These are phyloP conservation scores for Argopecten irradians DNA, from an alignment of 1,140 invertebrate species.

Conservation along the genomic window DNA sequence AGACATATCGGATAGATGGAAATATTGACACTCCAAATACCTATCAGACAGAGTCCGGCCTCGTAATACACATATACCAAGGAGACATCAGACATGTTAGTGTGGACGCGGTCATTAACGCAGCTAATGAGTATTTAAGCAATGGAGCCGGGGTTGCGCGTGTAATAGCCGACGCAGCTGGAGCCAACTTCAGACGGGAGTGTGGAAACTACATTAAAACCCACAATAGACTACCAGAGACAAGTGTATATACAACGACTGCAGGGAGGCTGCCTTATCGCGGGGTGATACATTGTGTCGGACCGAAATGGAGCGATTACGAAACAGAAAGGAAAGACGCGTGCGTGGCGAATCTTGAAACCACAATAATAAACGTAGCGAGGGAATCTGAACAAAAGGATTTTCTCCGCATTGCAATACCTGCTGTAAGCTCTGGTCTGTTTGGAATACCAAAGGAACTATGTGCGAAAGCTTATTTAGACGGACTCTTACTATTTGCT, in stretches of 20 bases:
- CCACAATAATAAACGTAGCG: constrained; percentile 45
- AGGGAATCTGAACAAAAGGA: not conserved
- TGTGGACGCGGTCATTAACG: constrained; percentile 59
- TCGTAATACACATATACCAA: too few species aligned
- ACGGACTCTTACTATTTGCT: too few species aligned
- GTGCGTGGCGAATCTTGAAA: constrained; percentile 36
- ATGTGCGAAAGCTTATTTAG: too few species aligned
- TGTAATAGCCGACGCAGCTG: constrained; percentile 58
- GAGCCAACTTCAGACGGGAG: constrained; percentile 23
- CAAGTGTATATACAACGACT: constrained; percentile 39
- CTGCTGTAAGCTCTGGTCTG: constrained; percentile 49
- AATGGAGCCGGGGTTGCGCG: constrained; percentile 57
- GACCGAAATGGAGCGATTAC: constrained; percentile 48
- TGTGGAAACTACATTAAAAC: constrained; percentile 44
- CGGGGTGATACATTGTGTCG: constrained; percentile 54
- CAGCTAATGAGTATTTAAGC: constrained; percentile 51
- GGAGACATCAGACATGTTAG: constrained; percentile 27
- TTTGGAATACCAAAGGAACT: too few species aligned
- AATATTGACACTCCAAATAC: not conserved
- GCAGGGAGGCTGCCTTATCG: constrained; percentile 50
- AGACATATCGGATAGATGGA: not conserved
- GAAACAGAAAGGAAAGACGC: constrained; percentile 15
- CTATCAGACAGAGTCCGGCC: too few species aligned
- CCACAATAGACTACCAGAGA: not conserved
- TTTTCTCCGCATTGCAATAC: constrained; percentile 39